Evolutionary conservation across 2,113 vertebrate species (phyloP), one percentile per base, ranked within the genome.

Genomic region (Pterocles orientalis): DNA sequence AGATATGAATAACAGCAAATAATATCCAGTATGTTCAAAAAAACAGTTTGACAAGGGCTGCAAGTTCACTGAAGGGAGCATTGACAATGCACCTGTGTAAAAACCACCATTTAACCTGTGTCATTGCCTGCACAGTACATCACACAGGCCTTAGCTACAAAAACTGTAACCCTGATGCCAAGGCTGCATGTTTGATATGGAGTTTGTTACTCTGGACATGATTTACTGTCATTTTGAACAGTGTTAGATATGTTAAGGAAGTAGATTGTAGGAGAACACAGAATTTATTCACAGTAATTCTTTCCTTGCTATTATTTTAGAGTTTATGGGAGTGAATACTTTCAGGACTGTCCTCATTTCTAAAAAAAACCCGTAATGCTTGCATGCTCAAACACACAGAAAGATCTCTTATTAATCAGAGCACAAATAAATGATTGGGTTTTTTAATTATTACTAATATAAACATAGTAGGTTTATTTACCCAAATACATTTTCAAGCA

Each of bases 71-170:
- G 20, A 81, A 33, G 10, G 28, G 3, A 83, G 8, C 6, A 69
- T 47, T 28, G 21, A 68, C 48, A 56, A 5, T 0, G 2, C 1
- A 58, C 7, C 6, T 2, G 1, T 20, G 14, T 47, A n/a, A 58
- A 86, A 91, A 50, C 1, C 4, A 9, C 26, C 2, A 2, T 3
- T 8, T 10, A 76, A 54, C 33, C 25, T 36, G 36, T 56, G 31
- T 7, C 20, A 33, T 39, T 79, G 16, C 1, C 4, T 3, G 6
- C 31, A 25, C 18, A 72, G 34, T 14, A 16, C 6, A 14, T 36
- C 23, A 36, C 7, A 20, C 0, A 0, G 16, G 31, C 6, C 18
- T 21, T 13, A 64, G 15, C 14, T 31, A 25, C 8, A 21, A 13
- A 79, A 39, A 83, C 9, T 7, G 4, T 15, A 76, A 12, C 31